Evolutionary conservation across 2,888 invertebrate species (phyloP).

Genomic region (Pemphredon lugubris): DNA sequence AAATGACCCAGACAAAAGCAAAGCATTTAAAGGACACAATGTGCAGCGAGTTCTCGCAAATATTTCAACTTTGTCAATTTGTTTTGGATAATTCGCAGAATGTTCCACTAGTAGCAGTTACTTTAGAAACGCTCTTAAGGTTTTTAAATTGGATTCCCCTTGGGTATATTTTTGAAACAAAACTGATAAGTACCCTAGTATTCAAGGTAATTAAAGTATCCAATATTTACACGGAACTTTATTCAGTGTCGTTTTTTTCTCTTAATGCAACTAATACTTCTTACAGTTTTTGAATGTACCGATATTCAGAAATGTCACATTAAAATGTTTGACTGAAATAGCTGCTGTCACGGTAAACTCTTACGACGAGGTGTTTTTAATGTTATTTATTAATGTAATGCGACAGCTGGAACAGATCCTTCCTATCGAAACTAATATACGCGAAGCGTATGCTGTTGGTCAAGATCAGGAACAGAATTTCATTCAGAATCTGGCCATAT

Average conservation of each 20-base stretch:
- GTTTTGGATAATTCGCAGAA: constrained; percentile 99
- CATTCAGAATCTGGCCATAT: constrained; percentile 98
- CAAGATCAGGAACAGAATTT: constrained; percentile 99
- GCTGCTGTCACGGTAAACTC: constrained; percentile 94
- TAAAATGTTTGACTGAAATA: constrained; percentile 99
- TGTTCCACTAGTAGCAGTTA: constrained; percentile 96
- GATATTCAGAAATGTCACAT: constrained; percentile 97
- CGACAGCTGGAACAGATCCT: constrained; percentile 95
- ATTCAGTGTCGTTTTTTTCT: background rate
- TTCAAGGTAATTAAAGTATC: constrained; percentile 88
- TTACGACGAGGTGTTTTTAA: constrained; percentile 96
- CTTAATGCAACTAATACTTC: constrained; percentile 2
- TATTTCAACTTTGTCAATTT: constrained; percentile 98
- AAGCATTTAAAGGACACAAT: constrained; percentile 99
- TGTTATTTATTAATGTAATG: constrained; percentile 95
- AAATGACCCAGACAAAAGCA: constrained; percentile 99
- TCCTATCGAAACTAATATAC: constrained; percentile 94
- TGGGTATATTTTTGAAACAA: constrained; percentile 99
- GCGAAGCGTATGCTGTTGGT: constrained; percentile 95
- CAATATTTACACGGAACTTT: background rate
- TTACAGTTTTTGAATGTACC: constrained; percentile 96
- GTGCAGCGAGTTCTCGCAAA: constrained; percentile 99
- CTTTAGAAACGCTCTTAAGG: constrained; percentile 96
- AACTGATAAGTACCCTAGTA: constrained; percentile 95
- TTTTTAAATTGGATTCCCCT: constrained; percentile 99